These are phyloP conservation scores for Prochilodus magdalenae DNA, from an alignment of 2,113 vertebrate genomes.

Conservation along the genomic window DNA sequence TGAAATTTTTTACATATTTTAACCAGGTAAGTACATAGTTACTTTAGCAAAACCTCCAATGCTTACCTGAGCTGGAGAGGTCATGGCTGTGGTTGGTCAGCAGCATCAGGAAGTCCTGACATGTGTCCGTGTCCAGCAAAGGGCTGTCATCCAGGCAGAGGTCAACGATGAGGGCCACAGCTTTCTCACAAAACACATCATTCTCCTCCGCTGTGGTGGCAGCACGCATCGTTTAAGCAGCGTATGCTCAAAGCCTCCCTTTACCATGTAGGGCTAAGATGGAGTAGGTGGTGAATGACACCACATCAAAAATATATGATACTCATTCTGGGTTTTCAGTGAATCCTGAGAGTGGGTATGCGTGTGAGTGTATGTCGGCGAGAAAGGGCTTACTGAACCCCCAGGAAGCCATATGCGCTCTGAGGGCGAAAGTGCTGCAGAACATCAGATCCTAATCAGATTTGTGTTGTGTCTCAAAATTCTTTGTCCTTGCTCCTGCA, in stretches of 20 bases:
- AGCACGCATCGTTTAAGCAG: slow-evolving; percentile 41
- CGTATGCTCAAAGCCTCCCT: neutral
- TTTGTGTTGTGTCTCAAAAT: neutral
- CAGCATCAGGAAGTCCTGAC: slow-evolving; percentile 53
- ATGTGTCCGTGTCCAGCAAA: slow-evolving; percentile 44
- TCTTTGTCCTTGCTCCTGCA: slow-evolving; percentile 15
- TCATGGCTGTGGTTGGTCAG: slow-evolving; percentile 44
- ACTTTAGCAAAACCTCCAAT: neutral
- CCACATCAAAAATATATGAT: slow-evolving; percentile 36
- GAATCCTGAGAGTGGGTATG: slow-evolving; percentile 26
- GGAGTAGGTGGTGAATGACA: neutral
- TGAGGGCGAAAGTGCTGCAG: slow-evolving; percentile 23
- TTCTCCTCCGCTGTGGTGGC: slow-evolving; percentile 16
- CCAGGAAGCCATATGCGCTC: slow-evolving; percentile 30
- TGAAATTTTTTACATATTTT: neutral
- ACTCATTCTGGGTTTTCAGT: slow-evolving; percentile 14
- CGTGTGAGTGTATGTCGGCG: slow-evolving; percentile 26
- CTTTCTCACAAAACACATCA: slow-evolving; percentile 53
- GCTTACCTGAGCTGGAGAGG: slow-evolving; percentile 40
- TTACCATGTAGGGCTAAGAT: slow-evolving; percentile 25
- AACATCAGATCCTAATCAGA: slow-evolving; percentile 10
- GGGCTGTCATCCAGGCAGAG: slow-evolving; percentile 56
- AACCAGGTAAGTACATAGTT: neutral
- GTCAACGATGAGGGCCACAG: slow-evolving; percentile 54
- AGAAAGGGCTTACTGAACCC: slow-evolving; percentile 40